Evolutionary conservation across 2,797 vertebrate species (phyloP), one percentile per base, ranked within the genome.

Genomic region (Aselliscus stoliczkanus): DNA sequence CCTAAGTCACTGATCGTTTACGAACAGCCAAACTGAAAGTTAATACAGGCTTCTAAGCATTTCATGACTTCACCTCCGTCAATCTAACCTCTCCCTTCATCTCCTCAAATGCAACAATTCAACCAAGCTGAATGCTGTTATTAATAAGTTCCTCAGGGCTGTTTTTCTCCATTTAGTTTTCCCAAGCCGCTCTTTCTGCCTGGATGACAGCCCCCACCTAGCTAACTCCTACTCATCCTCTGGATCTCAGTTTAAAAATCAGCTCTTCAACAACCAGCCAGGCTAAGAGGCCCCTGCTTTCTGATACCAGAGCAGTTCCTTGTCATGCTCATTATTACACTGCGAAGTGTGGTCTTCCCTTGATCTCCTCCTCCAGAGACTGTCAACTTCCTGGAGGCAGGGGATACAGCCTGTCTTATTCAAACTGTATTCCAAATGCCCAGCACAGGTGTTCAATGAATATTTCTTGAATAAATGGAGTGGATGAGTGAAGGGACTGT

Each of bases 1-100:
- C 62, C 76, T 76, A 88, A 77, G 75, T 75, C 88, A 94, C 42
- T 88, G 75, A 47, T 84, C 47, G 85, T 92, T 95, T 81, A 60
- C 72, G 90, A 79, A 70, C 54, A 94, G 88, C 72, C 70, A 70
- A 82, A 86, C 0, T 62, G 84, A 96, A 96, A 90, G 62, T 34
- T 69, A n/a, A 93, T 70, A 72, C 70, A 96, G 70, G 81, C 56
- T 62, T 95, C 76, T 65, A 77, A 62, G 44, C 42, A 75, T 94
- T 89, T 87, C 39, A 62, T 39, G 90, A 81, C 79, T 56, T 88
- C 62, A 82, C 31, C 29, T 73, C 18, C 54, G 73, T 37, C 42
- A 1, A 2, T 84, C 54, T 82, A 27, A 54, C 34, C 52, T 88
- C 73, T 94, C 39, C 64, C 64, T 88, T 42, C 37, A 17, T 65